Evolutionary conservation across 2,113 vertebrate genomes (phyloP).

Genomic region (Gymnocephalus cernua): DNA sequence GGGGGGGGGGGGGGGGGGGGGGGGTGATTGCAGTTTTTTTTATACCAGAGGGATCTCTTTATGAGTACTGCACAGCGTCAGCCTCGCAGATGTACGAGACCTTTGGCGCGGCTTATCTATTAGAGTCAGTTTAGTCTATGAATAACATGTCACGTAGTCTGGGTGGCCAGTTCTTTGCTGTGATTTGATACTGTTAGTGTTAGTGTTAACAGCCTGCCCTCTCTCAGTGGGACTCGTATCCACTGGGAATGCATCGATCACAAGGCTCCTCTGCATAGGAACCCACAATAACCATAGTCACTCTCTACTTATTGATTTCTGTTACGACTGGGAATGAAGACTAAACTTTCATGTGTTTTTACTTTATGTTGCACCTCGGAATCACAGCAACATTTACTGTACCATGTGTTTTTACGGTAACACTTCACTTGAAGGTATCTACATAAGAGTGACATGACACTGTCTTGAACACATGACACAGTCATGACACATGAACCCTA

Average conservation of each 20-base stretch:
- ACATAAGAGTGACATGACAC: no score
- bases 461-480: no score
- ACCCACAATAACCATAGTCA: not conserved
- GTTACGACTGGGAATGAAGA: not conserved
- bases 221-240: constrained; percentile 9
- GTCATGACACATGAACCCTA: no score
- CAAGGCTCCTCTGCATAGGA: constrained; percentile 15
- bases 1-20: no score
- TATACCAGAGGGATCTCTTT: no score
- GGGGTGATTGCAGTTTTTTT: no score
- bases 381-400: no score
- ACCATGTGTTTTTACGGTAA: no score
- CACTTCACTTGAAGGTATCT: no score
- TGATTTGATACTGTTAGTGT: constrained; percentile 61
- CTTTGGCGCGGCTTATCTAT: constrained; percentile 39
- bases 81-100: constrained; percentile 26
- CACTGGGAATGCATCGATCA: constrained; percentile 29
- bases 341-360: not conserved
- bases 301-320: constrained; percentile 2
- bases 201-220: constrained; percentile 66
- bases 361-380: no score
- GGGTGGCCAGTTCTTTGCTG: constrained; percentile 43
- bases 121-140: constrained; percentile 64
- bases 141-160: constrained; percentile 66
- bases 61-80: not conserved